These are phyloP conservation scores for Gastrophysa polygoni DNA, from an alignment of 2,888 invertebrate species.

Conservation along the genomic window DNA sequence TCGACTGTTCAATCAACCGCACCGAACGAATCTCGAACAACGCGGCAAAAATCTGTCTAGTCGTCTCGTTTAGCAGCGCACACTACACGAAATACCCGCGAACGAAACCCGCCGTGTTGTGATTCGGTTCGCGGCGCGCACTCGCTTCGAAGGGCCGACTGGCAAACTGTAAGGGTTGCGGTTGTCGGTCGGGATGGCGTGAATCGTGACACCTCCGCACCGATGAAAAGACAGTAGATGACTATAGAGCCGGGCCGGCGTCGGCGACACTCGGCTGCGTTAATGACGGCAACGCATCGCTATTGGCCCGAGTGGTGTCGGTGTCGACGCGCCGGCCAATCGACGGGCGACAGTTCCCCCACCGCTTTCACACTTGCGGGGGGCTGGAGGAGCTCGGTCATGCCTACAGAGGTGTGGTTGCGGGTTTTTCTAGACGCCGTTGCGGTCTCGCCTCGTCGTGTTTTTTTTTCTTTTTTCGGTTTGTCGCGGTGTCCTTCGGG, in stretches of 20 bases:
- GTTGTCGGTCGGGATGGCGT: constrained; percentile 44
- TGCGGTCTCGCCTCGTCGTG: constrained; percentile 35
- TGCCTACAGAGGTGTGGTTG: constrained; percentile 57
- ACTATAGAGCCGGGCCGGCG: constrained; percentile 57
- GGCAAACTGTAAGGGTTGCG: too few species aligned
- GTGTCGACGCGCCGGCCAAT: constrained; percentile 55
- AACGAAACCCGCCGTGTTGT: neutral
- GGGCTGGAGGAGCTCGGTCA: constrained; percentile 57
- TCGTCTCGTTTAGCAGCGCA: too few species aligned
- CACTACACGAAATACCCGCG: constrained; percentile 1
- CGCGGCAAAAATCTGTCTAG: too few species aligned
- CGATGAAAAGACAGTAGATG: constrained; percentile 55
- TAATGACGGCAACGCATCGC: constrained; percentile 58
- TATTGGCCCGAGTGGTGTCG: constrained; percentile 55
- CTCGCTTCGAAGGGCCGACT: too few species aligned
- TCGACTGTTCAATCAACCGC: too few species aligned
- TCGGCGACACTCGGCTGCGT: constrained; percentile 56
- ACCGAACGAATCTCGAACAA: too few species aligned
- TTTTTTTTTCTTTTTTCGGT: constrained; percentile 32
- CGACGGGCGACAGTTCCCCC: constrained; percentile 57
- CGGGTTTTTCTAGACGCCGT: constrained; percentile 54
- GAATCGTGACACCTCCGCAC: constrained; percentile 56
- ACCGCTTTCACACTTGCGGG: constrained; percentile 58
- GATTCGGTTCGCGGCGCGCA: constrained; percentile 6
- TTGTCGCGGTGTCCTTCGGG: constrained; percentile 23